phyloP scores from a whole-genome alignment of 2,797 vertebrate genomes.

The Orientallactaga sibirica region DNA sequence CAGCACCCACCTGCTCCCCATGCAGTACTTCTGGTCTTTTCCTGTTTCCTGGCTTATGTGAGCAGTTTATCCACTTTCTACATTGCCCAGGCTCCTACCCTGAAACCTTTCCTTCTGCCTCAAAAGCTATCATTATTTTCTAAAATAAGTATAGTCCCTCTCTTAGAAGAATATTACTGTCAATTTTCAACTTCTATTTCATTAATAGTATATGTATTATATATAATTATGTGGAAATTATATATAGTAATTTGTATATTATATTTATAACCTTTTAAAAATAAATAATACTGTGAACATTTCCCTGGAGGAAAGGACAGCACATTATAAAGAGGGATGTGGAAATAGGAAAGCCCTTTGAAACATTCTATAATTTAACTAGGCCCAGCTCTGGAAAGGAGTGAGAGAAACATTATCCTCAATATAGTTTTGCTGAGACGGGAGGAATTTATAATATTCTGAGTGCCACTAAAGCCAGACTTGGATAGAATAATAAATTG shows the following conservation, averaged over 20 bases:
- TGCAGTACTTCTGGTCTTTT: neutral
- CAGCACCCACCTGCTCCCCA: neutral
- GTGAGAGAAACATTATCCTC: neutral
- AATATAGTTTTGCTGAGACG: neutral
- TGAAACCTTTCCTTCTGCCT: neutral
- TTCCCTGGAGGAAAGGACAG: neutral
- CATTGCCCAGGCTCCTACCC: neutral
- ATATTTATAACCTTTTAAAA: neutral
- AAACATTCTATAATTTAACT: neutral
- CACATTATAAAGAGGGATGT: neutral
- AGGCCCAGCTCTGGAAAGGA: neutral
- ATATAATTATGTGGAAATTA: no score
- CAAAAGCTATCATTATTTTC: neutral
- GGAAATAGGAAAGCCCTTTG: neutral
- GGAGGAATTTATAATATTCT: neutral
- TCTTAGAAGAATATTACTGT: neutral
- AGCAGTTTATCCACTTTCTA: neutral
- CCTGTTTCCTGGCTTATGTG: neutral
- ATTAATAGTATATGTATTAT: neutral
- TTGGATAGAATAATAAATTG: neutral
- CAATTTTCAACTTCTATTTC: neutral
- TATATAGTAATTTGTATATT: neutral
- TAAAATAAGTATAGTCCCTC: neutral
- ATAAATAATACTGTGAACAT: neutral
- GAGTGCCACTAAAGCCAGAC: neutral